Evolutionary conservation across 2,113 vertebrate species (phyloP), one percentile per base, ranked within the genome.

Genomic region (Datnioides undecimradiatus): DNA sequence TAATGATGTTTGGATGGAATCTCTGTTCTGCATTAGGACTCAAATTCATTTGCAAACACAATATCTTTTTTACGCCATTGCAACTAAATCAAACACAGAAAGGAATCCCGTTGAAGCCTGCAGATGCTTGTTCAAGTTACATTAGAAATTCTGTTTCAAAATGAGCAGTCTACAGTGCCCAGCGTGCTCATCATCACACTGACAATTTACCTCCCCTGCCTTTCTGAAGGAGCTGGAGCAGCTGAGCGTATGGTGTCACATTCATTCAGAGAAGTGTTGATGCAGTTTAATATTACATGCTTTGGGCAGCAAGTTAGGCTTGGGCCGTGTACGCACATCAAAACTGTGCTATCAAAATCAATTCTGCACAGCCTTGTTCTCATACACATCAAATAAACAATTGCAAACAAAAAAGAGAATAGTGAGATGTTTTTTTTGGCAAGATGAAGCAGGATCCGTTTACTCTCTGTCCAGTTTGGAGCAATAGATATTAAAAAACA

Each of bases 1-100:
- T 81, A 87, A 85, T 82, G 76, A 80, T 79, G 73, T 87, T 91
- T 79, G 72, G 84, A 90, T 78, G 79, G 72, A 80, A 77, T 86
- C 67, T 83, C 54, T 76, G 60, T 43, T 83, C 74, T 67, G 33
- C 81, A 77, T 70, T 67, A 41, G 25, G 76, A 36, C 76, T 63
- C 63, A 74, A 75, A 84, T 86, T 86, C 57, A 88, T 82, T 77
- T 77, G 70, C 74, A 87, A 83, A 82, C 48, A 83, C 63, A 62
- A 82, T 83, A 59, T 64, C 33, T 55, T 78, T 65, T 75, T 46
- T 33, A 31, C 34, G 4, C 6, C 25, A 46, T 8, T 29, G 40
- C 49, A 48, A 68, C 58, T 76, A 83, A 84, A 86, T 88, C 63
- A 84, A 85, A 88, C 75, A 88, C 62, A 73, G 55, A 82, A 51